Conservation (phyloP, 2,888 invertebrate genomes). For the Fragum fragum region DNA sequence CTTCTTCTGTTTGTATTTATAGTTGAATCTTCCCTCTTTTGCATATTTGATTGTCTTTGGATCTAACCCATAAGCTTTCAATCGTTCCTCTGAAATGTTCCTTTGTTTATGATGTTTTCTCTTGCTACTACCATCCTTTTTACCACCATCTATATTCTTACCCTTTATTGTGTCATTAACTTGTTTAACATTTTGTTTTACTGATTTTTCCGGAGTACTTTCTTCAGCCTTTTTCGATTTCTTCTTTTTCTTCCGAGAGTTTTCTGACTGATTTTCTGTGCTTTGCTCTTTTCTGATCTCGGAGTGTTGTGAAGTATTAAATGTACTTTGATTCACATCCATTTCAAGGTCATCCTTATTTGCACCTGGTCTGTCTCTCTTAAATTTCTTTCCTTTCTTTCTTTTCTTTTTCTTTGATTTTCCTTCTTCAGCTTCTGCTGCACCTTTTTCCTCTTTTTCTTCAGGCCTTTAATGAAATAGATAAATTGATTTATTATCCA, state of each 20-base stretch:
- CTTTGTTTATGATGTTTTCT: constrained; percentile 44
- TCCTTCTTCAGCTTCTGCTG: constrained; percentile 1
- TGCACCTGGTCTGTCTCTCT: background rate
- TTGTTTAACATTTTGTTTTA: background rate
- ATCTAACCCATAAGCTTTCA: constrained; percentile 94
- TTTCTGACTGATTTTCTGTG: background rate
- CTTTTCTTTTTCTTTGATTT: constrained; percentile 39
- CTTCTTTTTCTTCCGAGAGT: background rate
- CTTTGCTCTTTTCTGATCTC: background rate
- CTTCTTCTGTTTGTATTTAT: constrained; percentile 9
- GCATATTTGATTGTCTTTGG: constrained; percentile 84
- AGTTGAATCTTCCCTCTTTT: background rate
- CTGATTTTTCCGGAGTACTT: background rate
- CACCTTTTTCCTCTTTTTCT: constrained; percentile 31
- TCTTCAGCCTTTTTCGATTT: background rate
- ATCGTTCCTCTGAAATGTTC: constrained; percentile 90
- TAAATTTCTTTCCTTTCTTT: constrained; percentile 42
- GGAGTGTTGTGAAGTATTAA: background rate
- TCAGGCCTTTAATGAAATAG: constrained; percentile 40
- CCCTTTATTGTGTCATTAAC: background rate
- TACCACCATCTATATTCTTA: constrained; percentile 59
- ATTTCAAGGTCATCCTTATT: background rate
- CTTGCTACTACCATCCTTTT: constrained; percentile 19
- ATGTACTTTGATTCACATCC: background rate
- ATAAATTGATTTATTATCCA: too few relatives aligned